Conservation (phyloP, 2,113 vertebrate genomes). For the Dromaius novaehollandiae region DNA sequence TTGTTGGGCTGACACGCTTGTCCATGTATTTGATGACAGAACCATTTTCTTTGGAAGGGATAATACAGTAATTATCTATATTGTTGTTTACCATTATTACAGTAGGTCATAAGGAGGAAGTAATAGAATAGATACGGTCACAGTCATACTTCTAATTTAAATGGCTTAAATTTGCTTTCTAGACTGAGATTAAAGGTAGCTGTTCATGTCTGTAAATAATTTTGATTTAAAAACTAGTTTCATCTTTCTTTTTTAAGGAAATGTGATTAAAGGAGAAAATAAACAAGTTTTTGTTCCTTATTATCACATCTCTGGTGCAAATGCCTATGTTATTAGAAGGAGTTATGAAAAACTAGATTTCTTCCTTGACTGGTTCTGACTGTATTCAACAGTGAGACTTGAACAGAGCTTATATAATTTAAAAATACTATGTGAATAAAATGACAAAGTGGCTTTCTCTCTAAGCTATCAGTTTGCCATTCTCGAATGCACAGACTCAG, state of each 20-base stretch:
- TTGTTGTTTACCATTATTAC: neutral
- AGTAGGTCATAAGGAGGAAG: neutral
- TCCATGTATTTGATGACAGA: neutral
- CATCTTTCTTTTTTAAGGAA: neutral
- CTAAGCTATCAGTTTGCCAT: slow-evolving; percentile 45
- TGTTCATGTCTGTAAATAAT: neutral
- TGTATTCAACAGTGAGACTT: slow-evolving; percentile 6
- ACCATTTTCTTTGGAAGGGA: neutral
- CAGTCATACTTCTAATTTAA: neutral
- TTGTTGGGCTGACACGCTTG: neutral
- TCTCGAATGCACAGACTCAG: slow-evolving; percentile 40
- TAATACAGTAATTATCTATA: neutral
- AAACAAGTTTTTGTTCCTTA: slow-evolving; percentile 30
- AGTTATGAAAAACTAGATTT: neutral
- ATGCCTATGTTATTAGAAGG: slow-evolving; percentile 1
- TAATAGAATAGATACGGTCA: neutral
- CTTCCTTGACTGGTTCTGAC: slow-evolving; percentile 55
- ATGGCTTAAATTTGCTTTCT: neutral
- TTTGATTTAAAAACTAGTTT: neutral
- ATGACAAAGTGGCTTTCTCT: slow-evolving; percentile 49
- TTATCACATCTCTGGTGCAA: neutral
- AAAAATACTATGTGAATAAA: slow-evolving; percentile 65
- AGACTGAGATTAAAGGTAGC: neutral
- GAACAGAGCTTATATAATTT: slow-evolving; percentile 58
- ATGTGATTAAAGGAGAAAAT: neutral